These are phyloP conservation scores for Gnathonemus echidnorhynchus DNA, from an alignment of 2,113 vertebrate species.

Conservation along the genomic window DNA sequence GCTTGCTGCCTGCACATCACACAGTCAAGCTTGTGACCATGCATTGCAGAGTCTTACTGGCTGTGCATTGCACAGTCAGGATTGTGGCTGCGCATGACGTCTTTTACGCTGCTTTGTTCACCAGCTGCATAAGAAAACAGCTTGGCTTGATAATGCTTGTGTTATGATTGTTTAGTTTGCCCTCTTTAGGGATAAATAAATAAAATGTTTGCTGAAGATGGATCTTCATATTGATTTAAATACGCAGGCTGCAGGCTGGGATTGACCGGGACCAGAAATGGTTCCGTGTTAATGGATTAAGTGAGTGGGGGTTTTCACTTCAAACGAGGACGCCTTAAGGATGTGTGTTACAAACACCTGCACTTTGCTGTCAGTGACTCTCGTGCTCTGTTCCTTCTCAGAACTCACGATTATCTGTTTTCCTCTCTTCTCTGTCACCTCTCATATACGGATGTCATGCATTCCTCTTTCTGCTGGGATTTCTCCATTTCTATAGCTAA, in stretches of 20 bases:
- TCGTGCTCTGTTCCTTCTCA: constrained; percentile 30
- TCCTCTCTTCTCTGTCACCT: constrained; percentile 40
- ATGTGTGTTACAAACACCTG: neutral
- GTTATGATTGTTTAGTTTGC: neutral
- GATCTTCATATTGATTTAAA: constrained; percentile 1
- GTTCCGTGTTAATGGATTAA: constrained; percentile 6
- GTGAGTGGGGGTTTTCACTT: neutral
- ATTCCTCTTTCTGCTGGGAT: constrained; percentile 52
- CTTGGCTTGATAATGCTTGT: neutral
- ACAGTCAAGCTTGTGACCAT: neutral
- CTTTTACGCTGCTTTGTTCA: neutral
- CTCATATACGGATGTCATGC: constrained; percentile 54
- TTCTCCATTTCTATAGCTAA: constrained; percentile 79
- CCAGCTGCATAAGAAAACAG: neutral
- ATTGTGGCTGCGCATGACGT: neutral
- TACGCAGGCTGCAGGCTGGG: neutral
- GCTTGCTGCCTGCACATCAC: neutral
- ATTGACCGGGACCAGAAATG: neutral
- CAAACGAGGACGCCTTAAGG: neutral
- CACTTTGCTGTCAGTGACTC: neutral
- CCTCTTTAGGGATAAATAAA: constrained; percentile 9
- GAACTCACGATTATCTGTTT: constrained; percentile 40
- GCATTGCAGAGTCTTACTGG: neutral
- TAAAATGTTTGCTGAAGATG: constrained; percentile 26
- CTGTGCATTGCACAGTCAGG: neutral